phyloP scores from a whole-genome alignment of 1,140 invertebrate genomes.

The Sinonovacula constricta region DNA sequence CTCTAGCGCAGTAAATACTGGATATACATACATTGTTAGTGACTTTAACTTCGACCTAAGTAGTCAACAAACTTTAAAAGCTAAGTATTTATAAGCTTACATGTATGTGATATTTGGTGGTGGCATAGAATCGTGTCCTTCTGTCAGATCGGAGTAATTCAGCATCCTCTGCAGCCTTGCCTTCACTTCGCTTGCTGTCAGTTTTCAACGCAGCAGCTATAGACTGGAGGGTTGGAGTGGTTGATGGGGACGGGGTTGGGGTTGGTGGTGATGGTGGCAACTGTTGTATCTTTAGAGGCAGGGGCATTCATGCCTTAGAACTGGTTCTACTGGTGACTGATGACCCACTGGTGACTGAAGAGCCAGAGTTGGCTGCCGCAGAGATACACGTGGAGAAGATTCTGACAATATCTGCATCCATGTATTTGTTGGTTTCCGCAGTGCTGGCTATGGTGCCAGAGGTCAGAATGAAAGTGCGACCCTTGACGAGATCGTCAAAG shows the following conservation, averaged over 20 bases:
- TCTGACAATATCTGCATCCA: slow-evolving; percentile 86
- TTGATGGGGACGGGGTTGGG: background rate
- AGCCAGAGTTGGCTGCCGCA: slow-evolving; percentile 16
- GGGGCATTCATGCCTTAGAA: background rate
- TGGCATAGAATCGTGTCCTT: slow-evolving; percentile 40
- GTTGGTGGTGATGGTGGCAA: background rate
- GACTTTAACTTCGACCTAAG: no score
- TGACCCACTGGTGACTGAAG: no score
- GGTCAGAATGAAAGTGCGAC: slow-evolving; percentile 91
- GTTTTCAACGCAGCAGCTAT: background rate
- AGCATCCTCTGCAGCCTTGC: slow-evolving; percentile 55
- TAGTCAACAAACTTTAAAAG: no score
- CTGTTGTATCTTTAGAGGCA: background rate
- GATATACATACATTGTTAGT: no score
- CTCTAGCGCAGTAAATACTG: no score
- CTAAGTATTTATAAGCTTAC: no score
- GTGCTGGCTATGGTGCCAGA: slow-evolving; percentile 93
- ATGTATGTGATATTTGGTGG: no score
- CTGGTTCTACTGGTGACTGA: slow-evolving; percentile 16
- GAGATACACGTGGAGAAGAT: background rate
- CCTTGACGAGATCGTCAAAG: slow-evolving; percentile 87
- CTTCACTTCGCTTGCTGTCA: slow-evolving; percentile 63
- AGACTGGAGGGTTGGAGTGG: background rate
- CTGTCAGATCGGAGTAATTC: slow-evolving; percentile 28
- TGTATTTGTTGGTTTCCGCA: slow-evolving; percentile 94